Evolutionary conservation across 2,888 invertebrate species (phyloP).

Genomic region (Lissocephala sabroskyi): DNA sequence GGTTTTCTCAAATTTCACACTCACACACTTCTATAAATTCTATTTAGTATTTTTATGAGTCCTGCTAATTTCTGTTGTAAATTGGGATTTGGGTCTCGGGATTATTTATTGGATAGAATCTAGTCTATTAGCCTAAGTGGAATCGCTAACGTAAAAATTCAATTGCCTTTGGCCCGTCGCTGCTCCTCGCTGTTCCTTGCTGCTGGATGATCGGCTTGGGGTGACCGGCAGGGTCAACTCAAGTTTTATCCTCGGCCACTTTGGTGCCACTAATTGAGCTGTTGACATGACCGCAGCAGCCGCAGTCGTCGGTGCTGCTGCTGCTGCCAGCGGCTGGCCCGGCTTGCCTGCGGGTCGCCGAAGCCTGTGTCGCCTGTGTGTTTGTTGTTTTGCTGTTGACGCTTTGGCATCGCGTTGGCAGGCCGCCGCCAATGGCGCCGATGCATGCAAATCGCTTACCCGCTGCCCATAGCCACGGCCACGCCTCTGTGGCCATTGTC

Average conservation of each 20-base stretch:
- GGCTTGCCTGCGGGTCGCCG: constrained; percentile 22
- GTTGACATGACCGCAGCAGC: constrained; percentile 24
- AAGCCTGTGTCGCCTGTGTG: constrained; percentile 12
- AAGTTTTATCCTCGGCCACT: constrained; percentile 57
- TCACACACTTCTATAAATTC: too few relatives aligned
- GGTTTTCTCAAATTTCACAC: too few relatives aligned
- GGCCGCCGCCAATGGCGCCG: constrained; percentile 4
- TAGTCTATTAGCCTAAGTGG: constrained; percentile 29
- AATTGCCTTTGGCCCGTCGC: constrained; percentile 10
- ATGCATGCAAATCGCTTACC: constrained; percentile 10
- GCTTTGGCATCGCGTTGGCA: constrained; percentile 7
- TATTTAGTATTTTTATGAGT: too few relatives aligned
- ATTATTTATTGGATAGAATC: constrained; percentile 14
- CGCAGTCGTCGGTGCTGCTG: constrained; percentile 1
- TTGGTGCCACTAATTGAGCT: constrained; percentile 59
- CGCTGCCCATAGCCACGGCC: background rate
- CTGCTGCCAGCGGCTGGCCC: background rate
- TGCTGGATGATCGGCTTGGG: too few relatives aligned
- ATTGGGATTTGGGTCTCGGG: too few relatives aligned
- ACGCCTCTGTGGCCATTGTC: constrained; percentile 2
- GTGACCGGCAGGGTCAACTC: constrained; percentile 12
- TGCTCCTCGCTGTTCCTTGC: background rate
- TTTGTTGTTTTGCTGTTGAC: constrained; percentile 19
- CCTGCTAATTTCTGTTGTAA: too few relatives aligned
- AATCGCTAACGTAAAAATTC: constrained; percentile 18